Evolutionary conservation across 2,113 vertebrate species (phyloP), one percentile per base, ranked within the genome.

Genomic region (Pterocles orientalis): DNA sequence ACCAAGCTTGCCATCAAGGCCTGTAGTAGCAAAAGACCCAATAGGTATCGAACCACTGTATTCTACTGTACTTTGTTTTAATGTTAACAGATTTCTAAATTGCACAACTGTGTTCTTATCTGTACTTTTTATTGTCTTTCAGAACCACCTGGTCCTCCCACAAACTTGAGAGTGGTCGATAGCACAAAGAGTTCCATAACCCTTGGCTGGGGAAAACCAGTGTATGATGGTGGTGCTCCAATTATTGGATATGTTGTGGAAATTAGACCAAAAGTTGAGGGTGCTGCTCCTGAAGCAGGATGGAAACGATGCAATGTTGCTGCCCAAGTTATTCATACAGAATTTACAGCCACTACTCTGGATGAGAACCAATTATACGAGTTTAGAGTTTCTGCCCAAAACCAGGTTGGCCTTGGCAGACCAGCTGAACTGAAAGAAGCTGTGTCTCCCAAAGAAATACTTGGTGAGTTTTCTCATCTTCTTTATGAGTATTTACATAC

Each of bases 241-340:
- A 97, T 99, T 88, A 99, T 99, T 96, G 99, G 99, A 79, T 99
- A 99, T 78, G 98, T 99, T 80, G 99, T 99, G 77, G 99, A 99
- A 98, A 98, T 99, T 95, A 98, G 98, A 95, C 98, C 97, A 34
- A 99, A 98, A 94, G 97, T 95, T 91, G 93, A 98, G 88, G 98
- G 96, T 81, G 98, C 98, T 83, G 99, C 99, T 92, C 98, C 98
- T 83, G 99, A 99, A 24, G 98, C 99, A 86, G 98, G 98, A 66
- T 99, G 99, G 99, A 99, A 99, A 97, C 98, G 98, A 79, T 99
- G 99, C 91, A 99, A 99, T 70, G 99, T 99, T 79, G 99, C 99
- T 51, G 99, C 99, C 83, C 99, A 99, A 91, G 97, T 99, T 89
- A 97, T 99, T 50, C 98, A 98, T 71, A 99, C 98, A 90, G 98